Evolutionary conservation across 2,113 vertebrate genomes (phyloP).

Genomic region (Carettochelys insculpta): DNA sequence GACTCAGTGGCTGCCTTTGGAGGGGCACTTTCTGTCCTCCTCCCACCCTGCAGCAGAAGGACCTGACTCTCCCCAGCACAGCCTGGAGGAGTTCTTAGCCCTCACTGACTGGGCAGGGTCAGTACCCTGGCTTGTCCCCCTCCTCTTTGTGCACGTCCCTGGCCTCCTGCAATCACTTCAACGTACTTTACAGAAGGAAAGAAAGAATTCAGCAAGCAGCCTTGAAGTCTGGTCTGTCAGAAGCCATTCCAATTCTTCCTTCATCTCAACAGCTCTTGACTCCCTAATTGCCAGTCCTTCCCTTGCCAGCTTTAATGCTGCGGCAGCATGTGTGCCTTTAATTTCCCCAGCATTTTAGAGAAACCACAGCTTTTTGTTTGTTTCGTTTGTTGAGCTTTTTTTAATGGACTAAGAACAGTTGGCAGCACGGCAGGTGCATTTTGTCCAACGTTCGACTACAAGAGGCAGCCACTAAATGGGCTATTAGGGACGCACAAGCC

Average conservation of each 20-base stretch:
- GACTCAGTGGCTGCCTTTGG: too few relatives aligned
- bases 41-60: too few relatives aligned
- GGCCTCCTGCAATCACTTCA: background rate
- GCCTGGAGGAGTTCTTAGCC: too few relatives aligned
- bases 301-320: background rate
- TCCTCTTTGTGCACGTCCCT: too few relatives aligned
- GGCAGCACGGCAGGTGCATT: conserved; percentile 18
- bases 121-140: too few relatives aligned
- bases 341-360: conserved; percentile 1
- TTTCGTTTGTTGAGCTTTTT: background rate
- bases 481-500: conserved; percentile 41
- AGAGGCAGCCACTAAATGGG: conserved; percentile 38
- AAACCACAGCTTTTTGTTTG: background rate
- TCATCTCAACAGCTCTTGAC: conserved; percentile 35
- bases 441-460: conserved; percentile 43
- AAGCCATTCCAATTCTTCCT: conserved; percentile 49
- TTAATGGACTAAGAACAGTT: conserved; percentile 22
- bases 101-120: too few relatives aligned
- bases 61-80: too few relatives aligned
- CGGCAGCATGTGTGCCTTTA: background rate
- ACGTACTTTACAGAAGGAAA: background rate
- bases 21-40: too few relatives aligned
- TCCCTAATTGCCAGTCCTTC: conserved; percentile 7
- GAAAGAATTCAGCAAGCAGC: conserved; percentile 44
- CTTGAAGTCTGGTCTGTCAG: conserved; percentile 44